Evolutionary conservation across 2,888 invertebrate genomes (phyloP).

Genomic region (Lithophane ornitopus): DNA sequence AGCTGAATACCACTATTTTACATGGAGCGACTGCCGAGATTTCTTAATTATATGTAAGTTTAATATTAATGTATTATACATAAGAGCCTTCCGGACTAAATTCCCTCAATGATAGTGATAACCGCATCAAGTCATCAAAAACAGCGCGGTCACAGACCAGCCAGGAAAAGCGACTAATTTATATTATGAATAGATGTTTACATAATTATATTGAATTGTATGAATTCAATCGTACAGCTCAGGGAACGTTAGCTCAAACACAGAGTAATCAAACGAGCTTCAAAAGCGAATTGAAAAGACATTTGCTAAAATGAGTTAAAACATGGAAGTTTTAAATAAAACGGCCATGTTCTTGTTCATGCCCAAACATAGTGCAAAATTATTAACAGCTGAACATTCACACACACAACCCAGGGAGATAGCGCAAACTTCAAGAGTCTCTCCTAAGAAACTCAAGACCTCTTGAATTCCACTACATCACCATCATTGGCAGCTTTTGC

Average conservation of each 20-base stretch:
- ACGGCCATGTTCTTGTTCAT: not conserved
- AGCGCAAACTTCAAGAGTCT: not conserved
- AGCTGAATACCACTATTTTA: too few species aligned
- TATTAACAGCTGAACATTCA: conserved; percentile 6
- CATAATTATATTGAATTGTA: not conserved
- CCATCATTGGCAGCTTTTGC: not conserved
- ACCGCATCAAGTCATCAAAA: too few species aligned
- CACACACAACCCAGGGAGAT: not conserved
- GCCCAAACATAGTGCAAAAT: not conserved
- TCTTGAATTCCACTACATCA: conserved; percentile 19
- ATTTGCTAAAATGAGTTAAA: not conserved
- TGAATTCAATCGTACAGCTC: not conserved
- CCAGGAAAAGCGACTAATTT: too few species aligned
- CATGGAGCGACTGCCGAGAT: too few species aligned
- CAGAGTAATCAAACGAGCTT: not conserved
- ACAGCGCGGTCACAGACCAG: too few species aligned
- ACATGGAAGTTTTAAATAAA: not conserved
- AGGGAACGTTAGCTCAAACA: not conserved
- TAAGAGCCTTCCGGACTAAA: too few species aligned
- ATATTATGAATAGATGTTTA: too few species aligned
- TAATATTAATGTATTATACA: too few species aligned
- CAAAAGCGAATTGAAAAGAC: not conserved
- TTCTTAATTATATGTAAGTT: too few species aligned
- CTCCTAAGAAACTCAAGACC: not conserved
- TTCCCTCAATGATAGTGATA: too few species aligned